Evolutionary conservation across 2,888 invertebrate genomes (phyloP).

Genomic region (Dryobotodes eremita): DNA sequence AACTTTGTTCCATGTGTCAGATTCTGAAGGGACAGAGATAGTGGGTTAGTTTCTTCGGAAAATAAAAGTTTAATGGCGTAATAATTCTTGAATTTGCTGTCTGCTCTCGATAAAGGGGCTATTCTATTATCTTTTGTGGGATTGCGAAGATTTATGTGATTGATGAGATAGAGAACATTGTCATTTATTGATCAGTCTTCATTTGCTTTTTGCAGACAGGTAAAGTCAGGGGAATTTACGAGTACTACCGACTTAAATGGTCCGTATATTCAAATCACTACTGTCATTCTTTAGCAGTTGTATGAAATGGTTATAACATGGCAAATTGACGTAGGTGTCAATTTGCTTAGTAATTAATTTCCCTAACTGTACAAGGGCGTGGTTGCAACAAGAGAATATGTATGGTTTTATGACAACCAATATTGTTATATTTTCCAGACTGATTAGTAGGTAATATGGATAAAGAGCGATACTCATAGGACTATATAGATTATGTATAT

Average conservation of each 20-base stretch:
- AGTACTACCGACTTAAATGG: background rate
- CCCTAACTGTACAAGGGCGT: no score
- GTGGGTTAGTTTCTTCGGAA: constrained; percentile 51
- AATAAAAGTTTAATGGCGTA: constrained; percentile 68
- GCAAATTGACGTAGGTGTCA: background rate
- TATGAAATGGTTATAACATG: no score
- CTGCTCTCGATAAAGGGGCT: constrained; percentile 62
- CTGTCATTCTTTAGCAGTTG: background rate
- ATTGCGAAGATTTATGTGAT: constrained; percentile 23
- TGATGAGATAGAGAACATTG: constrained; percentile 21
- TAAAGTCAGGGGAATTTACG: no score
- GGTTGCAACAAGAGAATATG: background rate
- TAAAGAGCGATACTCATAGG: background rate
- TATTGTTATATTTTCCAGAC: background rate
- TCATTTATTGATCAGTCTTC: background rate
- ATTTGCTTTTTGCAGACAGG: background rate
- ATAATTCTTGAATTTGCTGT: constrained; percentile 64
- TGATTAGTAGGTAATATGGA: background rate
- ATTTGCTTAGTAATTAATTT: background rate
- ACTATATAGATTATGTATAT: background rate
- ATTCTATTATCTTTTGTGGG: constrained; percentile 59
- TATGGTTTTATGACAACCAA: no score
- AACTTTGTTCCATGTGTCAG: constrained; percentile 68
- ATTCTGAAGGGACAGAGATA: constrained; percentile 61
- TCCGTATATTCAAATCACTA: background rate